Evolutionary conservation across 2,113 vertebrate species (phyloP), one percentile per base, ranked within the genome.

Genomic region (Papio anubis): DNA sequence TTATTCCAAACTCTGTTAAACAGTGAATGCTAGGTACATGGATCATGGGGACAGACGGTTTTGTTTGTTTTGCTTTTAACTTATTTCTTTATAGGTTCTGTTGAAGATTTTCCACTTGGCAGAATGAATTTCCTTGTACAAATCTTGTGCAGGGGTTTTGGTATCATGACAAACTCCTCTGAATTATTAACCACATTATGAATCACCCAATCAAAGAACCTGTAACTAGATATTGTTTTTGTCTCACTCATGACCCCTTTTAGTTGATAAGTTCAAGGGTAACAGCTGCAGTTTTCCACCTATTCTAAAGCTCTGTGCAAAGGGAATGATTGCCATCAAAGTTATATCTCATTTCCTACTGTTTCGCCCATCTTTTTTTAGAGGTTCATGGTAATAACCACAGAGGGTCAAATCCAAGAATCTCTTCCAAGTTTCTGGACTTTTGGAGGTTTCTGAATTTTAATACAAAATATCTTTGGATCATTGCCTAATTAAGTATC

Each of bases 161-260:
- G 40, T 96, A 76, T 81, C 81, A 68, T 16, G 52, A 92, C 27
- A 76, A 89, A 96, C 43, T 93, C 57, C 78, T 97, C 82, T 89
- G 59, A 94, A 97, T 94, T 96, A 94, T 93, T 95, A 96, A 96
- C 80, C 35, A 88, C 68, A 75, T 45, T 75, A 92, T 23, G 38
- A 96, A 93, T 88, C 82, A 93, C 45, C 18, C 27, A 92, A 92
- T 90, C 52, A 94, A 85, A 90, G 66, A 76, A 68, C 88, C 73
- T 91, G 76, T 82, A 88, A 94, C 52, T 66, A 76, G 80, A 96
- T 52, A 94, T 1, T 59, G 50, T 73, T 94, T 89, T 40, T 88
- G 20, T 82, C 73, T 96, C 40, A 95, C 40, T 68, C 52, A 52
- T 50, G 75, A 94, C n/a, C 43, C 8, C 6, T 88, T 91, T 89